Evolutionary conservation across 2,888 invertebrate genomes (phyloP).

Genomic region (Crocallis elinguaria): DNA sequence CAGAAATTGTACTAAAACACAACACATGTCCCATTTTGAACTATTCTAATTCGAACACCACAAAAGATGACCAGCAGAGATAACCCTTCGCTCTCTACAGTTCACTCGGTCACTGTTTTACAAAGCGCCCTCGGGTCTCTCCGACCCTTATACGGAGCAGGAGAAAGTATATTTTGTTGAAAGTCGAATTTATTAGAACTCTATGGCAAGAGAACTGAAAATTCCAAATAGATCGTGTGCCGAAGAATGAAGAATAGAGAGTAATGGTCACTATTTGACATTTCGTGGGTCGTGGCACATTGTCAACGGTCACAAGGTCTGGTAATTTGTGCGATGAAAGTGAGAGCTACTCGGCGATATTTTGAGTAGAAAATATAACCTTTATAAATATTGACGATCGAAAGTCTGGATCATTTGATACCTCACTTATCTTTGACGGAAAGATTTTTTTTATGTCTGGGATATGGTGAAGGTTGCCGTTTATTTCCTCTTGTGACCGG

Average conservation of each 20-base stretch:
- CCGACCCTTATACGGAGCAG: slow-evolving; percentile 60
- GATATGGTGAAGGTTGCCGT: slow-evolving; percentile 2
- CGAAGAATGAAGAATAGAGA: slow-evolving; percentile 14
- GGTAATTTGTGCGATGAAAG: slow-evolving; percentile 13
- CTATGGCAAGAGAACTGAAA: slow-evolving; percentile 30
- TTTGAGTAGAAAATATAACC: slow-evolving; percentile 7
- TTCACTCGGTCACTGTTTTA: slow-evolving; percentile 68
- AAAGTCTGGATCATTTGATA: slow-evolving; percentile 22
- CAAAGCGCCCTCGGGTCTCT: slow-evolving; percentile 60
- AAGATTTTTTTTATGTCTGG: neutral
- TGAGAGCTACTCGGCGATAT: slow-evolving; percentile 12
- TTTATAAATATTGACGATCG: slow-evolving; percentile 10
- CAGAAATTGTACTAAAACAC: neutral
- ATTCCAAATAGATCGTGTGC: slow-evolving; percentile 12
- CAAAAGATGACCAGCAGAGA: slow-evolving; percentile 56
- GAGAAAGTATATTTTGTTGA: slow-evolving; percentile 62
- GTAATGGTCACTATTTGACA: neutral
- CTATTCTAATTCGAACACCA: slow-evolving; percentile 13
- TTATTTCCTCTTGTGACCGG: slow-evolving; percentile 6
- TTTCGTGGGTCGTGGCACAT: slow-evolving; percentile 13
- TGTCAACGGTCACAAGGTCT: slow-evolving; percentile 5
- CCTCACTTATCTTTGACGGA: neutral
- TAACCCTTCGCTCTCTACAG: slow-evolving; percentile 64
- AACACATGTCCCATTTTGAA: slow-evolving; percentile 21
- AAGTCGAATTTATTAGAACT: slow-evolving; percentile 49